Evolutionary conservation across 2,113 vertebrate species (phyloP), one percentile per base, ranked within the genome.

Genomic region (Lagopus muta): DNA sequence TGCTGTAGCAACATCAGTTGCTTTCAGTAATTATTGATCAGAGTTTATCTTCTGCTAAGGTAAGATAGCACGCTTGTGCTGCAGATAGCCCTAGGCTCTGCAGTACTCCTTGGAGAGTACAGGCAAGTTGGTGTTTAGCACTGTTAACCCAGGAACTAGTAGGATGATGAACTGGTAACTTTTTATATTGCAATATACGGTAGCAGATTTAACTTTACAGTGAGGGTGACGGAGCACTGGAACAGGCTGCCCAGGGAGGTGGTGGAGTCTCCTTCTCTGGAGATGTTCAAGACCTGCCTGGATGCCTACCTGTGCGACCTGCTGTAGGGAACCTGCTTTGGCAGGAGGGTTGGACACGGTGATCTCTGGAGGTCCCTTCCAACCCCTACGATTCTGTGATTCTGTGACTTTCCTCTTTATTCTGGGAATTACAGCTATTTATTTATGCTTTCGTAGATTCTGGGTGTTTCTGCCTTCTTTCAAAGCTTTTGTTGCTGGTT

Each of bases 91-190:
- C n/a, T 45, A 24, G 12, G 34, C 8, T 62, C 1, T 58, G 13
- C 0, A 8, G 4, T 0, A 28, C 24, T 24, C 3, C 6, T 22
- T 3, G 14, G n/a, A 55, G 47, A 48, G 5, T 8, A 17, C 5
- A 9, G 3, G 2, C 4, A 25, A 47, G 58, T 11, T 8, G 16
- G 25, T 21, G 11, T 11, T 64, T 22, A n/a, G 16, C 11, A 9
- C 2, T 5, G 36, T 0, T 2, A 82, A 20, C 0, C 0, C 2
- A 15, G 25, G 20, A 21, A 8, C 1, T 1, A 42, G 5, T 17
- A 1, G 1, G 38, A 11, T 20, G 62, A 36, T 11, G 11, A 5
- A 15, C 6, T 38, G 38, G 12, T 67, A 5, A 8, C 38, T 75
- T 42, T 20, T 10, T 38, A 12, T 1, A 0, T 5, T n/a, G 14